phyloP scores from a whole-genome alignment of 2,113 vertebrate genomes.

The Stomatorhinus ivindoensis region DNA sequence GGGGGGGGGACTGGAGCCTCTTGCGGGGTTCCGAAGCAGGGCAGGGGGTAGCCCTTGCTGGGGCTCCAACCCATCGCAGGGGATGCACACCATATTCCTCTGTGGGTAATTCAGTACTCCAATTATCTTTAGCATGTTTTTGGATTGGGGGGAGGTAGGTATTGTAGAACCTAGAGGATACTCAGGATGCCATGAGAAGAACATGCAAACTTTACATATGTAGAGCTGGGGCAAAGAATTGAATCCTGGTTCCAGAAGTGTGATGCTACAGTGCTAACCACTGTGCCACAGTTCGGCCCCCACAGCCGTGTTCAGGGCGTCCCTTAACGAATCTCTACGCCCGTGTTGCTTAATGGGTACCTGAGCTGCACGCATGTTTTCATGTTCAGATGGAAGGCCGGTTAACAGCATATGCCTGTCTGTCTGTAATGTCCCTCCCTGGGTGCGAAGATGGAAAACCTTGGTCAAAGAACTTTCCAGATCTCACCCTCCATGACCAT shows the following conservation, averaged over 20 bases:
- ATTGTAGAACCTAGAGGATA: not conserved
- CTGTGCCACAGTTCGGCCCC: not conserved
- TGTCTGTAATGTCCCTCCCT: constrained; percentile 50
- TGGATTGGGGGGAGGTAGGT: not conserved
- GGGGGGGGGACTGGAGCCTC: not conserved
- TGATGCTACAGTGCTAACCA: not conserved
- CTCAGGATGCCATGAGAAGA: not conserved
- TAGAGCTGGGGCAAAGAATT: not conserved
- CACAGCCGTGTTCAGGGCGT: not conserved
- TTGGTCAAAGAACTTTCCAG: constrained; percentile 77
- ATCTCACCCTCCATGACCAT: constrained; percentile 49
- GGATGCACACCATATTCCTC: not conserved
- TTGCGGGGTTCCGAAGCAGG: not conserved
- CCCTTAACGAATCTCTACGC: not conserved
- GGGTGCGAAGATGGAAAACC: constrained; percentile 72
- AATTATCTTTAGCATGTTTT: not conserved
- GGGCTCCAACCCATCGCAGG: not conserved
- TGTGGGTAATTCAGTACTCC: not conserved
- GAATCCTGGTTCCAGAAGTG: not conserved
- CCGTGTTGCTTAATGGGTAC: not conserved
- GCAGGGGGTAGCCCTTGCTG: not conserved
- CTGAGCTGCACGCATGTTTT: not conserved
- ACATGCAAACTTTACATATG: not conserved
- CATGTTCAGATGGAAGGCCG: not conserved
- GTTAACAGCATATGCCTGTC: not conserved